These are phyloP conservation scores for Ectropis grisescens DNA, from an alignment of 1,140 invertebrate genomes.

Conservation along the genomic window DNA sequence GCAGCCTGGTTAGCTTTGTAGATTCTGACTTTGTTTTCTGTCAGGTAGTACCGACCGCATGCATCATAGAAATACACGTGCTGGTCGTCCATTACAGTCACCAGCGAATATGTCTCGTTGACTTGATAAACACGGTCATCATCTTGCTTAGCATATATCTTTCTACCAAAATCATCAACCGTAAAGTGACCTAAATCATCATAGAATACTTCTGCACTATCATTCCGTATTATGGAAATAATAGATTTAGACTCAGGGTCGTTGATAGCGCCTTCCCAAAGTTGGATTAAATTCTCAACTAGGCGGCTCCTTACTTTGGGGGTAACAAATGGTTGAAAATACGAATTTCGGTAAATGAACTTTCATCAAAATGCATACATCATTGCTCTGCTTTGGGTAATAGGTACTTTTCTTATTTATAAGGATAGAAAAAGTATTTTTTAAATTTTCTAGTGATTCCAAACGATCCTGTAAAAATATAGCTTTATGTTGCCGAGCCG, in stretches of 20 bases:
- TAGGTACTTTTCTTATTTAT: neutral
- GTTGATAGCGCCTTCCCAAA: constrained; percentile 7
- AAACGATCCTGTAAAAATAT: constrained; percentile 9
- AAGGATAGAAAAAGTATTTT: constrained; percentile 29
- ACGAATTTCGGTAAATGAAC: constrained; percentile 37
- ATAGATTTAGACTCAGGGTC: constrained; percentile 6
- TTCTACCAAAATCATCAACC: constrained; percentile 11
- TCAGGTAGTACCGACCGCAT: constrained; percentile 9
- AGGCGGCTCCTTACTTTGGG: constrained; percentile 5
- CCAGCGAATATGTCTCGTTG: constrained; percentile 5
- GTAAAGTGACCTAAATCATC: constrained; percentile 6
- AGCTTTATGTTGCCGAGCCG: constrained; percentile 11
- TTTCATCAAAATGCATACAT: constrained; percentile 43
- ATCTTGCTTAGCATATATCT: constrained; percentile 4
- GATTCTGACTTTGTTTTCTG: constrained; percentile 1
- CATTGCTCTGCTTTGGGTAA: constrained; percentile 20
- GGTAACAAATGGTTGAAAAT: constrained; percentile 14
- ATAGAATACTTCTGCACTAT: constrained; percentile 7
- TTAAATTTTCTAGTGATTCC: constrained; percentile 8
- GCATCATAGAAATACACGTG: constrained; percentile 13
- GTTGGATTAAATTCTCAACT: constrained; percentile 6
- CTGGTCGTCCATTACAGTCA: constrained; percentile 12
- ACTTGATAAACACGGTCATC: constrained; percentile 6
- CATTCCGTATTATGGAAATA: constrained; percentile 10
- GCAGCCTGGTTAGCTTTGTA: constrained; percentile 6